Evolutionary conservation across 1,140 invertebrate species (phyloP), one percentile per base, ranked within the genome.

Genomic region (Ceratina australensis): DNA sequence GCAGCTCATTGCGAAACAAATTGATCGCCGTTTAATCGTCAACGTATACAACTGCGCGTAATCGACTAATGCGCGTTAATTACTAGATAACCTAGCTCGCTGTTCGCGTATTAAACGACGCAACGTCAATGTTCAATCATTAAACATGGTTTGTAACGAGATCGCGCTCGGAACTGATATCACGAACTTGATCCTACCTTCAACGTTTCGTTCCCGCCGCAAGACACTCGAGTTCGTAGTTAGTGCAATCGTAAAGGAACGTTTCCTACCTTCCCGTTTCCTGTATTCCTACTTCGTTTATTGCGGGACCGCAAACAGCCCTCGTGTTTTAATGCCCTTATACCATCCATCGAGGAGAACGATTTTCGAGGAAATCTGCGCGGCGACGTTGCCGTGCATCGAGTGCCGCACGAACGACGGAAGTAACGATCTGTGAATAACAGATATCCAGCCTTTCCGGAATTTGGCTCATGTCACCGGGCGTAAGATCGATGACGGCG

Each of bases 341-440:
- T 33, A 26, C n/a, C 26, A 47, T 12, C 49, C 15, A 33, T 5
- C 1, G n/a, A 56, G 50, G 28, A 18, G n/a, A 73, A 56, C 24
- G n/a, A 64, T n/a, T 64, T 47, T 26, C 28, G 4, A 15, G 15
- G 47, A 42, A 61, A 20, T 24, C 47, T 0, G 24, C 52, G 10
- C 33, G 1, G 16, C 2, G 2, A 8, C 3, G 49, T 28, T 13
- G 18, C 3, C 5, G 16, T 12, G 16, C n/a, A n/a, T 13, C 24
- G 54, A 42, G 20, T 50, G 47, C n/a, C 16, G 8, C 64, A n/a
- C 15, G 15, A 22, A 22, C n/a, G 5, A 12, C 49, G 16, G 47
- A 72, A 61, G 72, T 74, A 74, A 74, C 72, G 72, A 74, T 15
- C 61, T 42, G 61, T 57, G 33, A 66, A 67, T 47, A 74, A 67